Conservation (phyloP, 1,140 invertebrate genomes). For the Hylaeus volcanicus region DNA sequence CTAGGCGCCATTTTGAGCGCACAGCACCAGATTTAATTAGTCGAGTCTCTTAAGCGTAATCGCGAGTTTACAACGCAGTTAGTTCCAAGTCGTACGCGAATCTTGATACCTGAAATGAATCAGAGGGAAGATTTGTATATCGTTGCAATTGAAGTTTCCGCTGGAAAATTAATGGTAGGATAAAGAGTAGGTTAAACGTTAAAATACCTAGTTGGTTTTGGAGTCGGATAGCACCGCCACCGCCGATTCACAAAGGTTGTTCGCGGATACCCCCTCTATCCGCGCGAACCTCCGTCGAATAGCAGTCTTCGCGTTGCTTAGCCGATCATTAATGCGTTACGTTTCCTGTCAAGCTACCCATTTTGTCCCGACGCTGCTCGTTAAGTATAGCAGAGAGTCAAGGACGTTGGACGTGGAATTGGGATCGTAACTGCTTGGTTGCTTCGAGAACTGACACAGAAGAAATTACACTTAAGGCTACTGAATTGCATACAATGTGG, state of each 20-base stretch:
- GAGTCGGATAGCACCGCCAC: not conserved
- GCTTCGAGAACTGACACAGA: slow-evolving; percentile 17
- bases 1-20: slow-evolving; percentile 17
- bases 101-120: not conserved
- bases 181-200: too few relatives aligned
- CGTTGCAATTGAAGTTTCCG: too few relatives aligned
- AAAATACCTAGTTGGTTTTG: too few relatives aligned
- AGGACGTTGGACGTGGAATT: slow-evolving; percentile 13
- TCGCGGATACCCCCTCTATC: slow-evolving; percentile 5
- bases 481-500: too few relatives aligned
- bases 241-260: slow-evolving; percentile 17
- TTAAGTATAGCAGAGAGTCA: slow-evolving; percentile 30
- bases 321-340: slow-evolving; percentile 17
- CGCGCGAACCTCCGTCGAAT: slow-evolving; percentile 23
- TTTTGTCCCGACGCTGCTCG: slow-evolving; percentile 44
- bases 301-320: slow-evolving; percentile 23
- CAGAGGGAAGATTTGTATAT: not conserved
- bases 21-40: not conserved
- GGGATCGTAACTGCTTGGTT: not conserved
- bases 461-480: not conserved
- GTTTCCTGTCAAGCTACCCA: slow-evolving; percentile 39
- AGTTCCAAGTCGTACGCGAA: not conserved
- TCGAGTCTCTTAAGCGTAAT: not conserved
- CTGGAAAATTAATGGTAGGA: not conserved
- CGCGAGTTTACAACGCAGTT: not conserved